Conservation (phyloP, 2,113 vertebrate species). For the Tragelaphus imberbis region DNA sequence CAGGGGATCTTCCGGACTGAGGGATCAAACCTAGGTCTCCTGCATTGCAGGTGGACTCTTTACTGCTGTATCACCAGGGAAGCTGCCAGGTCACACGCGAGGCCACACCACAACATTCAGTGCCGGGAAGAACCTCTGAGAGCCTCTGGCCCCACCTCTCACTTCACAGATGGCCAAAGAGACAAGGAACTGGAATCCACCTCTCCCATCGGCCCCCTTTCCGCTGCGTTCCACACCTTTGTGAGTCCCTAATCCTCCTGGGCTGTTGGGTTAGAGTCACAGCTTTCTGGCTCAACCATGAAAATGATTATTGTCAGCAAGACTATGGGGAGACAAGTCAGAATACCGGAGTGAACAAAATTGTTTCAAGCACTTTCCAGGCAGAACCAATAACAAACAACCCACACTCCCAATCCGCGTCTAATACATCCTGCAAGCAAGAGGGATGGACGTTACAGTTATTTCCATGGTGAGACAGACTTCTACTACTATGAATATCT, state of each 20-base stretch:
- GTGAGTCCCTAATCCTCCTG: too few species aligned
- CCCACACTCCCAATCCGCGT: accelerated
- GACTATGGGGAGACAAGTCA: neutral
- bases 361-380: neutral
- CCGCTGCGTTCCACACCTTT: neutral
- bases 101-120: neutral
- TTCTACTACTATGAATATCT: neutral
- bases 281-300: too few species aligned
- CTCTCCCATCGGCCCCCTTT: accelerated
- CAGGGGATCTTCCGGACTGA: neutral
- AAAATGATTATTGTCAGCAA: neutral
- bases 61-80: neutral
- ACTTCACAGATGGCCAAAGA: accelerated
- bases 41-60: neutral
- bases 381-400: neutral
- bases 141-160: neutral
- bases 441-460: neutral
- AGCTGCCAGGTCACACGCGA: accelerated
- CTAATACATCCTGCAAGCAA: neutral
- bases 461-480: neutral
- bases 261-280: too few species aligned
- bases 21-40: neutral
- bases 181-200: accelerated
- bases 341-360: too few species aligned
- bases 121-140: neutral